Base-by-base conservation (phyloP, 1,140 invertebrate genomes). In the Calliopsis andreniformis region DNA sequence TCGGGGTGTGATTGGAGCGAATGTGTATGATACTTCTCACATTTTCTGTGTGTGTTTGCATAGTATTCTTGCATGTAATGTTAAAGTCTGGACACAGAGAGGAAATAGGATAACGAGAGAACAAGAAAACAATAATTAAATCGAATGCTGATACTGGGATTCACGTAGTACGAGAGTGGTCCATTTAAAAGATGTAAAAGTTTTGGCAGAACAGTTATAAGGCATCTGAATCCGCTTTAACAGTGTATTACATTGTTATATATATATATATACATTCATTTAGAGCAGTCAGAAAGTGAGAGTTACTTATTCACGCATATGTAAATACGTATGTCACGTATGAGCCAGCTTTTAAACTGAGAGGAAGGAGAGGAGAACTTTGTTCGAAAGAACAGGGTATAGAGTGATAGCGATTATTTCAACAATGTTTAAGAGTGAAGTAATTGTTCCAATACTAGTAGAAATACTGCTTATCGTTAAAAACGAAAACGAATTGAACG, bases 351-450 rank as follows among this genome's bases (percentile, higher is more conserved):
- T 88, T 81, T 91, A 91, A 92, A 91, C 89, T 92, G 90, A 92
- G 90, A 91, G 91, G 91, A 91, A 92, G 89, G 90, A 91, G 90
- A 91, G 87, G 86, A 87, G 85, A 87, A 90, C 87, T 89, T 86
- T 84, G 30, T 68, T 25, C 77, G 61, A 83, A 76, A 84, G 49
- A 42, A 78, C 55, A 43, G 14, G 4, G 32, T 39, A 62, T 42
- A 58, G 39, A 23, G 68, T 49, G 23, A 23, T 47, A 30, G 28
- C 6, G 23, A 59, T 49, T 49, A 12, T 43, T 45, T 16, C 8
- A 58, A 32, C 25, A 35, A 42, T 18, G 35, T 39, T 39, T 43
- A 45, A 18, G 14, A 25, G 43, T 12, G 4, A 64, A 49, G 45
- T 12, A 35, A 58, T 58, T n/a, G 35, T 39, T 39, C 35, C 4